Evolutionary conservation across 1,140 invertebrate genomes (phyloP).

Genomic region (Argopecten irradians): DNA sequence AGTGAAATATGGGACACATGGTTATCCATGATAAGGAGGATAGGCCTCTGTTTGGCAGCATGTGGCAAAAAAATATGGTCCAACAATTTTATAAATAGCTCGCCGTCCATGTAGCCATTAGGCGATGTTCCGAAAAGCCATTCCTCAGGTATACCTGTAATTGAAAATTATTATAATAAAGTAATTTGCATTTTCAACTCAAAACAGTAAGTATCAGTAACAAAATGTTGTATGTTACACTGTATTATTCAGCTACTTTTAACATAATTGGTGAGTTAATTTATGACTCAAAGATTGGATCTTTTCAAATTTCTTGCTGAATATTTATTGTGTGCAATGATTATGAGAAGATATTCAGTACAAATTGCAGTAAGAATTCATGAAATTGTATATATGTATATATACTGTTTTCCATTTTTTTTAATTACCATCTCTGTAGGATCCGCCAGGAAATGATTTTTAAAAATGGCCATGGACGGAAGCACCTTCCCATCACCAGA

Average conservation of each 20-base stretch:
- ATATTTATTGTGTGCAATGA: too few species aligned
- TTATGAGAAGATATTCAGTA: too few species aligned
- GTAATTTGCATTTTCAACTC: background rate
- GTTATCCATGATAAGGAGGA: conserved; percentile 27
- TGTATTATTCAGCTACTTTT: too few species aligned
- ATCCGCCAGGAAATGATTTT: conserved; percentile 2
- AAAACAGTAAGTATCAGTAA: background rate
- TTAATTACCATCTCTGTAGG: conserved; percentile 10
- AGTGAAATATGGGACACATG: conserved; percentile 16
- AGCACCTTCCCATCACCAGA: conserved; percentile 17
- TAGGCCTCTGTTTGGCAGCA: background rate
- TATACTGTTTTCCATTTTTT: background rate
- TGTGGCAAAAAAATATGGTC: conserved; percentile 21
- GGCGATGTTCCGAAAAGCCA: conserved; percentile 27
- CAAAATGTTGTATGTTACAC: too few species aligned
- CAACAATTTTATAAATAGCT: conserved; percentile 32
- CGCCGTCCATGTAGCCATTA: conserved; percentile 33
- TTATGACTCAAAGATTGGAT: too few species aligned
- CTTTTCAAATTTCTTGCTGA: too few species aligned
- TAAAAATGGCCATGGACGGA: conserved; percentile 33
- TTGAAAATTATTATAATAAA: background rate
- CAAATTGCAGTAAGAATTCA: too few species aligned
- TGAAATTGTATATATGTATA: background rate
- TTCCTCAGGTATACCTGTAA: background rate
- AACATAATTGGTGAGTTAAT: too few species aligned